These are phyloP conservation scores for Halesus radiatus DNA, from an alignment of 1,140 invertebrate species.

Conservation along the genomic window DNA sequence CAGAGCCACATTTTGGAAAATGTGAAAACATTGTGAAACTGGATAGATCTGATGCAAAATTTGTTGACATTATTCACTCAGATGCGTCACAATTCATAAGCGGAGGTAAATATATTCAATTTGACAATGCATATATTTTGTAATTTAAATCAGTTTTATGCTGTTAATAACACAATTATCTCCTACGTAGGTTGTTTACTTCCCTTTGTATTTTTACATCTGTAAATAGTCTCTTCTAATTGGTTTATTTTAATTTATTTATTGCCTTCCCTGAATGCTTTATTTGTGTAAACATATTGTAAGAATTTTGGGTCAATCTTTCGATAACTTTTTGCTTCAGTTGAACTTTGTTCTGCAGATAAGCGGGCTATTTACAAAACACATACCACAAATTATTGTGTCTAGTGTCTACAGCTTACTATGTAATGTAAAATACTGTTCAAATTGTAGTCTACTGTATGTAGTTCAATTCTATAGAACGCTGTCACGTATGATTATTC, in stretches of 20 bases:
- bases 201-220: no score
- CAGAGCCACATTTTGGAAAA: constrained; percentile 91
- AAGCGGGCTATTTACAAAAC: constrained; percentile 17
- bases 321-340: background rate
- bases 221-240: no score
- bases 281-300: background rate
- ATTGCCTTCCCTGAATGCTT: background rate
- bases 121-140: background rate
- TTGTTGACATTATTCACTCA: constrained; percentile 91
- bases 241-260: background rate
- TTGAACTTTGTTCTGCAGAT: constrained; percentile 23
- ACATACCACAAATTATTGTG: no score
- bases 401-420: no score
- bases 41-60: constrained; percentile 87
- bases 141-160: background rate
- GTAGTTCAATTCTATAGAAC: no score
- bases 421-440: no score
- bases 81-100: constrained; percentile 86
- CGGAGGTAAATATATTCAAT: constrained; percentile 70
- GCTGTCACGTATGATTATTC: background rate
- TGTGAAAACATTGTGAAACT: constrained; percentile 85
- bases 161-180: background rate
- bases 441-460: no score
- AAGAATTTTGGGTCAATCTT: constrained; percentile 19
- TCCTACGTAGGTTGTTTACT: no score